Evolutionary conservation across 2,888 invertebrate genomes (phyloP).

Genomic region (Luffia ferchaultella): DNA sequence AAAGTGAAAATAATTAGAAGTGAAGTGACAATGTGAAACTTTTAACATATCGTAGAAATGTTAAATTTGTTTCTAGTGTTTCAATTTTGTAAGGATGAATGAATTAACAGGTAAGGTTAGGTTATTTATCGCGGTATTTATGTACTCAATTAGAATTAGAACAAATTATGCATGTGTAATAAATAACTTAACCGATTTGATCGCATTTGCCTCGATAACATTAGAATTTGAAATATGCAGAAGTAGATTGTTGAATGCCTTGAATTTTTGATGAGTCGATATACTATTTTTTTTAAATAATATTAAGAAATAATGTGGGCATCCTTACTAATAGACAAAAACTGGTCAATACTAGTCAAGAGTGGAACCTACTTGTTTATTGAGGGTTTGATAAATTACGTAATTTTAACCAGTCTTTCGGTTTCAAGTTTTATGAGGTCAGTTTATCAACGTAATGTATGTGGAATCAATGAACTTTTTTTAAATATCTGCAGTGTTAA

Average conservation of each 20-base stretch:
- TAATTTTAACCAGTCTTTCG: background rate
- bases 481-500: too few relatives aligned
- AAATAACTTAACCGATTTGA: background rate
- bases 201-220: background rate
- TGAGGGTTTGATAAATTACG: background rate
- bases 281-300: background rate
- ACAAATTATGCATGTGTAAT: background rate
- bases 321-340: background rate
- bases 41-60: background rate
- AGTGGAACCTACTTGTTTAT: background rate
- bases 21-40: background rate
- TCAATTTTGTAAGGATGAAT: background rate
- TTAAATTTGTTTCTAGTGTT: background rate
- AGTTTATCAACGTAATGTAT: background rate
- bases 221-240: background rate
- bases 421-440: background rate
- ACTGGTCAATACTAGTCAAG: too few relatives aligned
- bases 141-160: background rate
- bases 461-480: too few relatives aligned
- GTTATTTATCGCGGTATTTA: too few relatives aligned
- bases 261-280: too few relatives aligned
- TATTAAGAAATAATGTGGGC: background rate
- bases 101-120: too few relatives aligned
- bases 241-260: background rate
- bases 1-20: too few relatives aligned